A percentile compares a stretch with the other conserved stretches of the same genome.
Evolutionary conservation across 1,140 invertebrate species (phyloP).

Genomic region (Drosophila seguyi): DNA sequence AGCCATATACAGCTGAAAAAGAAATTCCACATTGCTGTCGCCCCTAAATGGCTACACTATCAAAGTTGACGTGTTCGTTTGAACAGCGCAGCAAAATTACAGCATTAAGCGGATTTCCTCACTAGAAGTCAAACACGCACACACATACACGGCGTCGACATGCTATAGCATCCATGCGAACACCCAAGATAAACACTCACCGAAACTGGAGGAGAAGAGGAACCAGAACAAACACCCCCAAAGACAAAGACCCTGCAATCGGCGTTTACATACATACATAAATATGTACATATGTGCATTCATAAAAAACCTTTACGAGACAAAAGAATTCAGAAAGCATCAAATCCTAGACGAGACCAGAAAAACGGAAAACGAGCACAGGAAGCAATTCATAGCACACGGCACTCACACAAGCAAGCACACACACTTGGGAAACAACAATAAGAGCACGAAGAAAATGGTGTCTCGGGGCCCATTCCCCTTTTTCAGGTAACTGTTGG

Average conservation of each 20-base stretch:
- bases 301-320: constrained; percentile 69
- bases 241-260: constrained; percentile 31
- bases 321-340: constrained; percentile 77
- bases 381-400: constrained; percentile 56
- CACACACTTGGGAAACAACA: constrained; percentile 23
- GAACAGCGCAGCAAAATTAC: constrained; percentile 68
- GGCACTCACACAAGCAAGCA: constrained; percentile 44
- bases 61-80: constrained; percentile 57
- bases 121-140: constrained; percentile 73
- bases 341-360: constrained; percentile 73
- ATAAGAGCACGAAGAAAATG: constrained; percentile 65
- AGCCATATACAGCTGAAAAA: neutral
- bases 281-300: constrained; percentile 33
- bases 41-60: constrained; percentile 42
- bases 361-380: constrained; percentile 63
- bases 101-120: constrained; percentile 79
- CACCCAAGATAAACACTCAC: constrained; percentile 37
- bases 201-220: constrained; percentile 19
- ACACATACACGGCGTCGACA: constrained; percentile 9
- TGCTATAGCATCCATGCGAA: constrained; percentile 21
- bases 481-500: constrained; percentile 69
- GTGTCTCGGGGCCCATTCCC: constrained; percentile 55
- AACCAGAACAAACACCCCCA: constrained; percentile 44
- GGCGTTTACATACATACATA: neutral
- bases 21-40: constrained; percentile 9